A percentile compares a stretch with the other conserved stretches of the same genome.
phyloP scores from a whole-genome alignment of 2,888 invertebrate species.

The Neoascia interrupta region DNA sequence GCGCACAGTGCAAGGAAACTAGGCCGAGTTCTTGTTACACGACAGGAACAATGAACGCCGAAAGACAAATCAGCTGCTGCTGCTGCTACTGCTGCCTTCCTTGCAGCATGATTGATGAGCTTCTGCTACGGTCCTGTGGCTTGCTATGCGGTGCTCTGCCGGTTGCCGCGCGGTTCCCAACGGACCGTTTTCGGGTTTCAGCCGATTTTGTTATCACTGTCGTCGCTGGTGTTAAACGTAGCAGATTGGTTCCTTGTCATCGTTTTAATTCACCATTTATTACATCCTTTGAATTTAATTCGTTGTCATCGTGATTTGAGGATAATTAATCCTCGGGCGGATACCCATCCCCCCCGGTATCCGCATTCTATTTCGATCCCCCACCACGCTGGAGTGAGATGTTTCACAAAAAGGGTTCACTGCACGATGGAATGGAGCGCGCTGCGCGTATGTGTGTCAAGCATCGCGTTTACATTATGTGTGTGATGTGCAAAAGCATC shows the following conservation, averaged over 20 bases:
- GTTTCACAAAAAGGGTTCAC: slow-evolving; percentile 27
- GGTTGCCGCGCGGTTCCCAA: neutral
- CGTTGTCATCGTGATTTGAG: slow-evolving; percentile 64
- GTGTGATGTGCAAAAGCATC: slow-evolving; percentile 32
- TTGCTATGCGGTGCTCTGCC: slow-evolving; percentile 15
- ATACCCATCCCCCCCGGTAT: no score
- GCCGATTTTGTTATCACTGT: slow-evolving; percentile 31
- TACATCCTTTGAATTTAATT: slow-evolving; percentile 58
- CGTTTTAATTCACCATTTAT: slow-evolving; percentile 67
- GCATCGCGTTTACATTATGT: slow-evolving; percentile 17
- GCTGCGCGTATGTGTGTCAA: slow-evolving; percentile 7
- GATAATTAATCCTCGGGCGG: slow-evolving; percentile 60
- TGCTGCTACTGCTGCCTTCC: slow-evolving; percentile 45
- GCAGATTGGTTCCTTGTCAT: slow-evolving; percentile 67
- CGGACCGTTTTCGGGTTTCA: slow-evolving; percentile 45
- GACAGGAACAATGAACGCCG: slow-evolving; percentile 65
- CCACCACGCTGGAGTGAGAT: slow-evolving; percentile 2
- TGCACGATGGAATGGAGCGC: slow-evolving; percentile 4
- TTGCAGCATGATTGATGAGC: slow-evolving; percentile 67
- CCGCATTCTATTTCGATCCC: no score
- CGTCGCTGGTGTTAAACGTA: slow-evolving; percentile 58
- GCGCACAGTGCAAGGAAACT: slow-evolving; percentile 36
- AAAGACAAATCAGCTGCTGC: slow-evolving; percentile 67
- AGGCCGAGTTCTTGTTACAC: slow-evolving; percentile 67
- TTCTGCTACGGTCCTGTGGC: slow-evolving; percentile 39